A percentile compares a stretch with the other conserved stretches of the same genome.
Evolutionary conservation across 2,797 vertebrate species (phyloP).

Genomic region (Alcedo quadribrachys): DNA sequence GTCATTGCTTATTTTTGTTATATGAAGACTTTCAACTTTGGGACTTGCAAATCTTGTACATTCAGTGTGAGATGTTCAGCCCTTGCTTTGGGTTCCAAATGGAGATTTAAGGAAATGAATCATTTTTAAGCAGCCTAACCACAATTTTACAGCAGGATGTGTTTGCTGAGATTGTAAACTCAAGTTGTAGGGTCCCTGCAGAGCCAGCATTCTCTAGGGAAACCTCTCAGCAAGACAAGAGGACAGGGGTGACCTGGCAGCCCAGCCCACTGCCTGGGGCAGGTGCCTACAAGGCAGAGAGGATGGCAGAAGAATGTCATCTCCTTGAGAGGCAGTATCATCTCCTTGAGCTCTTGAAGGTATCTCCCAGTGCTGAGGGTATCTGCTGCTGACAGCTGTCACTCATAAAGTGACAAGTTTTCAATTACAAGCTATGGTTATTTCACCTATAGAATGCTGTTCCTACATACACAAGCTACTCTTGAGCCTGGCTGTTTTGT

Average conservation of each 20-base stretch:
- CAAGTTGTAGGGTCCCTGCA: background rate
- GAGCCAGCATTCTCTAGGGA: background rate
- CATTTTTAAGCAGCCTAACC: background rate
- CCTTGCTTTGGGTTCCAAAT: background rate
- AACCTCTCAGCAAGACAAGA: background rate
- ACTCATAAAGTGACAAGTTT: background rate
- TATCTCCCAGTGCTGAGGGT: background rate
- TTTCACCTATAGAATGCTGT: background rate
- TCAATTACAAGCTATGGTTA: background rate
- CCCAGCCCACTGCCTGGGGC: background rate
- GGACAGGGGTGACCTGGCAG: background rate
- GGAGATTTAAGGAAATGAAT: background rate
- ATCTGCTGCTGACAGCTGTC: background rate
- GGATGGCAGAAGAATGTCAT: background rate
- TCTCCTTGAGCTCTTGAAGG: background rate
- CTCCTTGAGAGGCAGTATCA: background rate
- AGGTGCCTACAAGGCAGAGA: background rate
- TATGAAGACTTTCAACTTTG: background rate
- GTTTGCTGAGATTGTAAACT: background rate
- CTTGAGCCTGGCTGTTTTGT: background rate
- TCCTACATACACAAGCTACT: background rate
- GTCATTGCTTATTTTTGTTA: background rate
- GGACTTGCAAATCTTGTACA: background rate
- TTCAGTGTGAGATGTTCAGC: background rate
- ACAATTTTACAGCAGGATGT: background rate